Evolutionary conservation across 1,140 invertebrate genomes (phyloP).

Genomic region (Cydia pomonella): DNA sequence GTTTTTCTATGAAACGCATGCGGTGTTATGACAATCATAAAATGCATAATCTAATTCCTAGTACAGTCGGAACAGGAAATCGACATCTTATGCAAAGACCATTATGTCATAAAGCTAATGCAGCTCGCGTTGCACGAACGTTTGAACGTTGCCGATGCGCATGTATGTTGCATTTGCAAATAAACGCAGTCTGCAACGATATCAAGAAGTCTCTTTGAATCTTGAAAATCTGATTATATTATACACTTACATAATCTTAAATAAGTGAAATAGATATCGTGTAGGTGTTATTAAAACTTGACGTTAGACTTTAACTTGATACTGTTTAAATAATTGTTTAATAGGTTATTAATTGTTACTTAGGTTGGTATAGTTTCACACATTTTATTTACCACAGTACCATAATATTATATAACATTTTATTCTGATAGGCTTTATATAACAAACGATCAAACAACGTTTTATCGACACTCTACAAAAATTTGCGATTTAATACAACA

Average conservation of each 20-base stretch:
- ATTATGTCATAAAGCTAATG: slow-evolving; percentile 17
- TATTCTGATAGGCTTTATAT: neutral
- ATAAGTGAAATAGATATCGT: too few relatives aligned
- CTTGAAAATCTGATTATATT: too few relatives aligned
- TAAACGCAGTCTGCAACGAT: neutral
- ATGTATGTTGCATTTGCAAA: neutral
- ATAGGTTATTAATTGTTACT: too few relatives aligned
- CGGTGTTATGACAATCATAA: neutral
- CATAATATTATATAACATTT: neutral
- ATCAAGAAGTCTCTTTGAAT: too few relatives aligned
- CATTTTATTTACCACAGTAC: neutral
- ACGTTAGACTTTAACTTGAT: too few relatives aligned
- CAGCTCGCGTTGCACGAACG: neutral
- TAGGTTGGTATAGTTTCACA: too few relatives aligned
- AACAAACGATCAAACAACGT: neutral
- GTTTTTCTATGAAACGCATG: neutral
- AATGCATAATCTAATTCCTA: neutral
- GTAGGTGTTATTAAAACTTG: too few relatives aligned
- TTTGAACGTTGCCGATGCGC: neutral
- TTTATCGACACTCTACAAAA: neutral
- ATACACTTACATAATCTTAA: too few relatives aligned
- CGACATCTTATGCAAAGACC: slow-evolving; percentile 1
- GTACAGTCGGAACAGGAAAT: slow-evolving; percentile 1
- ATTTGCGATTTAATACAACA: slow-evolving; percentile 2
- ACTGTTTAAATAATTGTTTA: too few relatives aligned